A percentile compares a stretch with the other conserved stretches of the same genome.
phyloP scores from a whole-genome alignment of 2,888 invertebrate species.

The Acleris literana region DNA sequence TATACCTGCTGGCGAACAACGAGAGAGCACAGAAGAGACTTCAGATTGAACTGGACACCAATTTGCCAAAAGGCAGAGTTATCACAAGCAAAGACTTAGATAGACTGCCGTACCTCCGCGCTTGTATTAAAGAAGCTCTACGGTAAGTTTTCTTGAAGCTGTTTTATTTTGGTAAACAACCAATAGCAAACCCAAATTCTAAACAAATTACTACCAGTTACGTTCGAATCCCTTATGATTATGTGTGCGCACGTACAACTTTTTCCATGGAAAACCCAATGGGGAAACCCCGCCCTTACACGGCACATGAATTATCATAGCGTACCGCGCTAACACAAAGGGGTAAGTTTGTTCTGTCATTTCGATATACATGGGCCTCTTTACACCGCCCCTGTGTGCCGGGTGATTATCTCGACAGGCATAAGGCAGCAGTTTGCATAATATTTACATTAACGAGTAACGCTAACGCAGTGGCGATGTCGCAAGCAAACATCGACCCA shows the following conservation, averaged over 20 bases:
- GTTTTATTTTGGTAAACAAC: background rate
- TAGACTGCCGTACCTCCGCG: slow-evolving; percentile 87
- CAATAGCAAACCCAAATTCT: slow-evolving; percentile 1
- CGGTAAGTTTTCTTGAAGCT: slow-evolving; percentile 73
- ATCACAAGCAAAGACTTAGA: slow-evolving; percentile 85
- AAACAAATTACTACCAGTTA: background rate
- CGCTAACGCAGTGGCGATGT: slow-evolving; percentile 43
- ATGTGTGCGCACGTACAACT: slow-evolving; percentile 20
- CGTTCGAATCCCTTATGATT: slow-evolving; percentile 20
- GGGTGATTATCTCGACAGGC: slow-evolving; percentile 44
- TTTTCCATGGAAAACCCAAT: slow-evolving; percentile 31
- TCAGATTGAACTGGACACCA: slow-evolving; percentile 84
- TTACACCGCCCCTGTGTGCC: slow-evolving; percentile 24
- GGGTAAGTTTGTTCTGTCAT: slow-evolving; percentile 32
- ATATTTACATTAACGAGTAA: slow-evolving; percentile 57
- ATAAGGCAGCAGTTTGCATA: slow-evolving; percentile 55
- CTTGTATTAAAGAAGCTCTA: slow-evolving; percentile 90
- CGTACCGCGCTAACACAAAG: slow-evolving; percentile 19
- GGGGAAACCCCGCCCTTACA: slow-evolving; percentile 30
- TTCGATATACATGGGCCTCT: slow-evolving; percentile 28
- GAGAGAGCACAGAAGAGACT: slow-evolving; percentile 86
- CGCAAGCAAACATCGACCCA: slow-evolving; percentile 38
- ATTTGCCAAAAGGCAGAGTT: slow-evolving; percentile 81
- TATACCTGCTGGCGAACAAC: slow-evolving; percentile 90
- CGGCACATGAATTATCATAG: slow-evolving; percentile 31